A percentile compares a stretch with the other conserved stretches of the same genome.
phyloP scores from a whole-genome alignment of 2,113 vertebrate genomes.

The Loxodonta africana region DNA sequence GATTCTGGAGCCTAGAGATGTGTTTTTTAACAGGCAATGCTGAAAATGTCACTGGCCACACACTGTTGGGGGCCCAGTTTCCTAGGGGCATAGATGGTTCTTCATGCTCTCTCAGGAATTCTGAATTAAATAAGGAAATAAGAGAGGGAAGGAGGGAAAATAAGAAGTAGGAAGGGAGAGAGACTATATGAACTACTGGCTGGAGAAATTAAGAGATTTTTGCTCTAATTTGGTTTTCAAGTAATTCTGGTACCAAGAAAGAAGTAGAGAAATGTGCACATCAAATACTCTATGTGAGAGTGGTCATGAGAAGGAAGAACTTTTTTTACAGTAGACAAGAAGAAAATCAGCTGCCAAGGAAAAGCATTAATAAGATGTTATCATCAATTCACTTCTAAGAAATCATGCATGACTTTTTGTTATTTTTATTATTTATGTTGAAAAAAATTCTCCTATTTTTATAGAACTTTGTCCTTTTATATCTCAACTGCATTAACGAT shows the following conservation, averaged over 20 bases:
- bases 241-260: constrained; percentile 12
- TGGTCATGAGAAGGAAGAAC: not conserved
- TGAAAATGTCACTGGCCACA: not conserved
- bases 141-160: no score
- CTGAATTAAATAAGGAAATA: not conserved
- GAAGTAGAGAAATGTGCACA: constrained; percentile 22
- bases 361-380: not conserved
- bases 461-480: not conserved
- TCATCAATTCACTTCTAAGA: not conserved
- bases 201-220: not conserved
- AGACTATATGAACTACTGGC: not conserved
- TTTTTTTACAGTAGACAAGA: not conserved
- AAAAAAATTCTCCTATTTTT: not conserved
- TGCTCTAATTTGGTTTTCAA: not conserved
- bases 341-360: constrained; percentile 28
- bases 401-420: not conserved
- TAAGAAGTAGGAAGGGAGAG: no score
- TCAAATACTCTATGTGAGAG: not conserved
- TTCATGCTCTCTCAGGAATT: not conserved
- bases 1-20: not conserved
- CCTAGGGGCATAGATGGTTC: not conserved
- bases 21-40: not conserved
- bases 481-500: not conserved
- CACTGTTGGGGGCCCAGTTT: not conserved
- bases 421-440: not conserved